These are phyloP conservation scores for Hafferia zeledoni DNA, from an alignment of 2,797 vertebrate genomes.

Conservation along the genomic window DNA sequence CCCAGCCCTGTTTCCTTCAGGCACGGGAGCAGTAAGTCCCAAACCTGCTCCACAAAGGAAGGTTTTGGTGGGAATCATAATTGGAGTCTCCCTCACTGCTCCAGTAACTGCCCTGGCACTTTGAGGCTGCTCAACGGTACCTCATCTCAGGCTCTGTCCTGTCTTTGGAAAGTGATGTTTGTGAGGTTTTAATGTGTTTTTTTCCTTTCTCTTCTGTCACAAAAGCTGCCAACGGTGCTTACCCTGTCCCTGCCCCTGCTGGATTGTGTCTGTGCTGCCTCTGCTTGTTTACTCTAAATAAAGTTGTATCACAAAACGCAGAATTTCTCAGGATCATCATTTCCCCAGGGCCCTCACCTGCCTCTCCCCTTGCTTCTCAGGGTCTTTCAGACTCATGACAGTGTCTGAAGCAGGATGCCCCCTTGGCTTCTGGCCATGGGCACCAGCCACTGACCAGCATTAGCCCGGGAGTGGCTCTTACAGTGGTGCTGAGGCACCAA, in stretches of 20 bases:
- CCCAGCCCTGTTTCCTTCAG: background rate
- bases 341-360: background rate
- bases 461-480: fast-evolving
- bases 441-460: background rate
- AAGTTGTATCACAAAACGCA: background rate
- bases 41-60: background rate
- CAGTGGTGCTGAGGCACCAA: background rate
- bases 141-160: background rate
- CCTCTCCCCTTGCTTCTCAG: fast-evolving
- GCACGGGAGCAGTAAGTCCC: background rate
- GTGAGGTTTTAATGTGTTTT: background rate
- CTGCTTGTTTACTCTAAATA: background rate
- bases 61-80: background rate
- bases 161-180: background rate
- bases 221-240: background rate
- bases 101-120: fast-evolving
- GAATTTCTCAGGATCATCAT: fast-evolving
- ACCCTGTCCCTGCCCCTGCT: fast-evolving
- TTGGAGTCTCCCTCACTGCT: background rate
- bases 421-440: background rate
- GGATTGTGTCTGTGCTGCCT: background rate
- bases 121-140: fast-evolving
- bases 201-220: background rate
- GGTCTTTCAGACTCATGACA: background rate
- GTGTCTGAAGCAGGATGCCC: background rate